Evolutionary conservation across 1,140 invertebrate species (phyloP).

Genomic region (Drosophila funebris): DNA sequence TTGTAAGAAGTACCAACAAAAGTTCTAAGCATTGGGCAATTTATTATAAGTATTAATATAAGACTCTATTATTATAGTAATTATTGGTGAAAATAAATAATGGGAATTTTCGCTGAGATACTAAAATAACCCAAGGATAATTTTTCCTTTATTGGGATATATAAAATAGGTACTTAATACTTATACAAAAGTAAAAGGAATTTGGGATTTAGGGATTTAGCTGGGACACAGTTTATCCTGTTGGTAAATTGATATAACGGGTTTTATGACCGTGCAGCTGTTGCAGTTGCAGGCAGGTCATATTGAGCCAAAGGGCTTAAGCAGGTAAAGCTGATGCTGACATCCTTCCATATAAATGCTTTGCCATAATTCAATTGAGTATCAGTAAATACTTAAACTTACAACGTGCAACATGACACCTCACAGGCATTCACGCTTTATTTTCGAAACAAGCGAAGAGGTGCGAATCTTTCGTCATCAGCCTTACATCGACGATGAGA

Average conservation of each 20-base stretch:
- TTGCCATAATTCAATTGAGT: neutral
- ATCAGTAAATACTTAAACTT: constrained; percentile 6
- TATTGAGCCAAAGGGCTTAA: neutral
- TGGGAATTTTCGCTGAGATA: no score
- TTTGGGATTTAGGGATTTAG: no score
- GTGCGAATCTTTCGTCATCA: constrained; percentile 51
- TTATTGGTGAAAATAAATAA: no score
- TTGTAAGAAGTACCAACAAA: no score
- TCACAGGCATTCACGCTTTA: constrained; percentile 37
- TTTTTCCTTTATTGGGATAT: no score
- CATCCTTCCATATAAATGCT: neutral
- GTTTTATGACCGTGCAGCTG: neutral
- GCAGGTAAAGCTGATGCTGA: neutral
- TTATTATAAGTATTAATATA: no score
- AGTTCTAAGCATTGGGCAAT: no score
- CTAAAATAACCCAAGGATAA: no score
- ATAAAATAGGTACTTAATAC: no score
- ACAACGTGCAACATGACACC: constrained; percentile 34
- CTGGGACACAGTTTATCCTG: neutral
- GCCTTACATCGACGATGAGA: constrained; percentile 25
- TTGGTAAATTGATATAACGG: neutral
- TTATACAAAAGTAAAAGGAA: no score
- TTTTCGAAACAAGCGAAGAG: constrained; percentile 42
- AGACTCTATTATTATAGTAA: no score
- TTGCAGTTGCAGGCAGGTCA: neutral